Conservation (phyloP, 2,113 vertebrate genomes). For the Bungarus multicinctus region DNA sequence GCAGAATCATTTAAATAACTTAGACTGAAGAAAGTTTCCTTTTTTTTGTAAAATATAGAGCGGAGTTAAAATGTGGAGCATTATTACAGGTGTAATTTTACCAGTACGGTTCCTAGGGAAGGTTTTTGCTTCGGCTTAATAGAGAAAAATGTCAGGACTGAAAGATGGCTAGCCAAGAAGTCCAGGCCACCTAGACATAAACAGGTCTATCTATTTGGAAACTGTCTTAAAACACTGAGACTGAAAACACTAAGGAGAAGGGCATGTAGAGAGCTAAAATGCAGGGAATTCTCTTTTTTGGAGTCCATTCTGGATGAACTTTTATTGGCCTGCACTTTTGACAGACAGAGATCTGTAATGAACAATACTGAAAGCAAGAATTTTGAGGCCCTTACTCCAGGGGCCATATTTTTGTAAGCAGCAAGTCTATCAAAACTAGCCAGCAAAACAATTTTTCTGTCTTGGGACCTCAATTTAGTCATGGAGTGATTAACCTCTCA, state of each 20-base stretch:
- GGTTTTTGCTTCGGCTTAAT: neutral
- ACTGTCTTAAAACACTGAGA: neutral
- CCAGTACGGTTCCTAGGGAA: neutral
- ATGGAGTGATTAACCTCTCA: constrained; percentile 66
- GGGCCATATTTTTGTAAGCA: constrained; percentile 51
- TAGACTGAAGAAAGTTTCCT: neutral
- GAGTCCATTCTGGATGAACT: neutral
- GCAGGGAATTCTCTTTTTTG: neutral
- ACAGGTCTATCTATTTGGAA: neutral
- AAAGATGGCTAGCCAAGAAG: neutral
- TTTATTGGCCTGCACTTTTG: neutral
- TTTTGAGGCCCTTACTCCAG: constrained; percentile 34
- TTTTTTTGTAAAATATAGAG: neutral
- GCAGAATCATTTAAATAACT: neutral
- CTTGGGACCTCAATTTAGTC: constrained; percentile 49
- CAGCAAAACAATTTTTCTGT: constrained; percentile 60
- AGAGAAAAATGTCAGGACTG: neutral
- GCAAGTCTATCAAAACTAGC: constrained; percentile 56
- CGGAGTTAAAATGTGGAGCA: neutral
- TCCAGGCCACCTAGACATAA: neutral
- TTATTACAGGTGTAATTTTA: constrained; percentile 55
- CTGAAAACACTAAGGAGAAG: neutral
- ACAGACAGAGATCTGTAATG: constrained; percentile 45
- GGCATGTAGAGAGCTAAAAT: neutral
- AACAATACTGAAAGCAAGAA: constrained; percentile 31